Evolutionary conservation across 2,888 invertebrate species (phyloP).

Genomic region (Tipula unca): DNA sequence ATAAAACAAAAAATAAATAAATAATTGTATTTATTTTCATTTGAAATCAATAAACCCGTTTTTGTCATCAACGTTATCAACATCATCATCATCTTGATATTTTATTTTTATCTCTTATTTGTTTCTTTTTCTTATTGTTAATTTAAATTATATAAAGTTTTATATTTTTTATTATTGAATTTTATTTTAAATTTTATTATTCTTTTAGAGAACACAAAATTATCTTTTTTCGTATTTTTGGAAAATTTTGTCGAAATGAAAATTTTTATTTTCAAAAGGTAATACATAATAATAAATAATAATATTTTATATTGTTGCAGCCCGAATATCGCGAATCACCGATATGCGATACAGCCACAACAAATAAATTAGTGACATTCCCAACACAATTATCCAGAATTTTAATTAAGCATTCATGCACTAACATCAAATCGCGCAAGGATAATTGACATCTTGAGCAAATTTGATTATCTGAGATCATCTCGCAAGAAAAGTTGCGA

Average conservation of each 20-base stretch:
- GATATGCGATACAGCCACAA: too few relatives aligned
- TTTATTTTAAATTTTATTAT: background rate
- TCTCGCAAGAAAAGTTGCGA: too few relatives aligned
- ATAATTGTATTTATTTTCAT: background rate
- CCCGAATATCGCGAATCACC: too few relatives aligned
- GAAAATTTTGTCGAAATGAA: background rate
- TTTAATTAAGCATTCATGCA: too few relatives aligned
- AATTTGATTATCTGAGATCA: too few relatives aligned
- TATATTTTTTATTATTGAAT: background rate
- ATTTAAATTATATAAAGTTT: background rate
- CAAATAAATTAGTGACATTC: too few relatives aligned
- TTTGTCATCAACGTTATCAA: background rate
- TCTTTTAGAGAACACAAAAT: background rate
- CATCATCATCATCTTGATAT: background rate
- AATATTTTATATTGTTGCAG: too few relatives aligned
- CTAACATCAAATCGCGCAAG: too few relatives aligned
- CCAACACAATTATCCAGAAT: too few relatives aligned
- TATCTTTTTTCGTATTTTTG: background rate
- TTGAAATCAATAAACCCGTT: background rate
- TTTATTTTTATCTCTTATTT: background rate
- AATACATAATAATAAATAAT: too few relatives aligned
- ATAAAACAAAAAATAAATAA: background rate
- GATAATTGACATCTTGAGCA: too few relatives aligned
- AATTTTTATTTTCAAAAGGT: background rate
- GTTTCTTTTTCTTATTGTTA: background rate